A percentile compares a stretch with the other conserved stretches of the same genome.
These are phyloP conservation scores for Lottia gigantea DNA, from an alignment of 2,888 invertebrate genomes.

Conservation along the genomic window DNA sequence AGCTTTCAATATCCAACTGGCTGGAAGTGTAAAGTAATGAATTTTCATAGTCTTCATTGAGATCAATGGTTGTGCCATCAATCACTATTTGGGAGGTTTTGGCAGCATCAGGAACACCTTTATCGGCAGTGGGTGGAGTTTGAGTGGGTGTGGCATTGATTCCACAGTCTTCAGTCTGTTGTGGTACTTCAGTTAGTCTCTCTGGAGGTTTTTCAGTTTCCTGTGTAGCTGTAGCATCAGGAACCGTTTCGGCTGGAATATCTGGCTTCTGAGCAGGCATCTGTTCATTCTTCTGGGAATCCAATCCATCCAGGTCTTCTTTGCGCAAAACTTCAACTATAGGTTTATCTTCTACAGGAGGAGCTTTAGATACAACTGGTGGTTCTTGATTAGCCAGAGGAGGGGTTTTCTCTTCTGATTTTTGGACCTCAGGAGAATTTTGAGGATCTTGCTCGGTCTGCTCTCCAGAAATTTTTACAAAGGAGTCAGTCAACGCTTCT, in stretches of 20 bases:
- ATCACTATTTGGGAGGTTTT: constrained; percentile 13
- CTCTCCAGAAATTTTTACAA: neutral
- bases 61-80: constrained; percentile 20
- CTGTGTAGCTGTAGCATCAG: neutral
- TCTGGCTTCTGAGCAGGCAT: too few species aligned
- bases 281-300: too few species aligned
- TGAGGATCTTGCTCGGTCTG: constrained; percentile 13
- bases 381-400: too few species aligned
- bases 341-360: too few species aligned
- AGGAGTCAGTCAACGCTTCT: neutral
- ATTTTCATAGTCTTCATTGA: constrained; percentile 18
- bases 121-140: neutral
- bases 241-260: neutral
- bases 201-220: neutral
- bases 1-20: neutral
- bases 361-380: too few species aligned
- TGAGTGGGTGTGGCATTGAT: neutral
- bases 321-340: too few species aligned
- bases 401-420: too few species aligned
- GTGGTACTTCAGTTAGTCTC: constrained; percentile 3
- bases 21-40: neutral
- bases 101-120: neutral
- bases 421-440: neutral
- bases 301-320: too few species aligned
- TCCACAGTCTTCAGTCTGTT: neutral